Evolutionary conservation across 2,888 invertebrate species (phyloP).

Genomic region (Leptopterna dolabrata): DNA sequence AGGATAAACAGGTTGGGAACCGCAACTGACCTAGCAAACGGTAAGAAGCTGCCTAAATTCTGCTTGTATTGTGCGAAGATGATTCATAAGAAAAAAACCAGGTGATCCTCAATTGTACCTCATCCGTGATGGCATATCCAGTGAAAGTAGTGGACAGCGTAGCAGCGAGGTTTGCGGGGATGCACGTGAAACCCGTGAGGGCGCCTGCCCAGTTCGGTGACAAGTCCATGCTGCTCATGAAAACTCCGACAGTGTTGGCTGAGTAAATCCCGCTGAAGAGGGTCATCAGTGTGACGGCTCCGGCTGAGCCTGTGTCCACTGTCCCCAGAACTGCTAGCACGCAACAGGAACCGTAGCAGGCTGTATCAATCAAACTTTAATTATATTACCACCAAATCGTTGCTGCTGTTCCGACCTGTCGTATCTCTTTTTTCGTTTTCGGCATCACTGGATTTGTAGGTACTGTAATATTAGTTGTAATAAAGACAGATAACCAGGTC

Average conservation of each 20-base stretch:
- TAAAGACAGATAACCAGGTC: no score
- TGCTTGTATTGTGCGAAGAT: no score
- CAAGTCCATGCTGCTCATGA: background rate
- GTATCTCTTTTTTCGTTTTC: no score
- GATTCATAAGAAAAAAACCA: no score
- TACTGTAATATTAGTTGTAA: no score
- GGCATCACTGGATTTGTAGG: no score
- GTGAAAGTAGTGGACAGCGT: background rate
- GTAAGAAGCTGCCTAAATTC: no score
- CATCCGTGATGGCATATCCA: background rate
- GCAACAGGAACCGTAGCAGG: background rate
- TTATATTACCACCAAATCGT: no score
- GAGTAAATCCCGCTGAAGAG: background rate
- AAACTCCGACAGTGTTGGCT: background rate
- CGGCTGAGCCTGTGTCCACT: background rate
- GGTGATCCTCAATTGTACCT: background rate
- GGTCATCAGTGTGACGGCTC: background rate
- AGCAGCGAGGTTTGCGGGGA: background rate
- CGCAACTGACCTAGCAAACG: no score
- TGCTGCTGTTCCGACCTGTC: no score
- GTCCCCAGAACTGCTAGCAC: background rate
- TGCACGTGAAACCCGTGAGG: background rate
- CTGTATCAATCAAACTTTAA: background rate
- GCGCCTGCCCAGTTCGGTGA: background rate
- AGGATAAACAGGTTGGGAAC: no score